phyloP scores from a whole-genome alignment of 2,797 vertebrate species.

The Serranus cabrilla region DNA sequence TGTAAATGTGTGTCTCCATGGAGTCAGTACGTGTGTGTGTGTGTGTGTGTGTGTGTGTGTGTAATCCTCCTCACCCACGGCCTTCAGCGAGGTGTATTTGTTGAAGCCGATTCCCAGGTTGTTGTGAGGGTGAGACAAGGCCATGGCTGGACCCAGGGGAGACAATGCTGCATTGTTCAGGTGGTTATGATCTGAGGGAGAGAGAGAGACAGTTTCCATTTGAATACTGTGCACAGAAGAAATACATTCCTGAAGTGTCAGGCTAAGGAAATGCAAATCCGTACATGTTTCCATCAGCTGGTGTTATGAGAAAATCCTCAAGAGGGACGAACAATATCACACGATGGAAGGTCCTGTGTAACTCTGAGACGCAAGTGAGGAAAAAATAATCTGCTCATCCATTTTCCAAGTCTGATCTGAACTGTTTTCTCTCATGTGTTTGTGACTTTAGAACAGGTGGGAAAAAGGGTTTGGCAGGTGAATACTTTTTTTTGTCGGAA shows the following conservation, averaged over 20 bases:
- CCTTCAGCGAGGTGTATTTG: slow-evolving; percentile 91
- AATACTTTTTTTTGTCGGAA: too few relatives aligned
- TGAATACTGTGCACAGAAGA: slow-evolving; percentile 3
- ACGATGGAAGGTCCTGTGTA: neutral
- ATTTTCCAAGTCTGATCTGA: too few relatives aligned
- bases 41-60: slow-evolving; percentile 19
- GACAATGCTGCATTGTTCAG: slow-evolving; percentile 88
- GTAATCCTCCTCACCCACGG: slow-evolving; percentile 87
- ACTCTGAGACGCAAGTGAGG: neutral
- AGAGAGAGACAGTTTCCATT: slow-evolving; percentile 7
- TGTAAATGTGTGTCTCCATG: neutral
- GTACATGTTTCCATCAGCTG: neutral
- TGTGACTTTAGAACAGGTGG: too few relatives aligned
- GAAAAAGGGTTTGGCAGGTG: too few relatives aligned
- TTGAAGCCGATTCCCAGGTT: slow-evolving; percentile 87
- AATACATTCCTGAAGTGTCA: slow-evolving; percentile 10
- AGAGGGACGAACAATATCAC: slow-evolving; percentile 3
- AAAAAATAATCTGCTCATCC: too few relatives aligned
- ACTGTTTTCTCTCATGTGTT: too few relatives aligned
- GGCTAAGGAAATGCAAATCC: slow-evolving; percentile 22
- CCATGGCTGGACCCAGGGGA: slow-evolving; percentile 82
- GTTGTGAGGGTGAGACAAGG: slow-evolving; percentile 87
- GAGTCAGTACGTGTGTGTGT: slow-evolving; percentile 12
- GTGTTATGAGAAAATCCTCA: slow-evolving; percentile 7
- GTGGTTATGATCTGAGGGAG: slow-evolving; percentile 88